Evolutionary conservation across 1,140 invertebrate species (phyloP).

Genomic region (Drosophila takahashii): DNA sequence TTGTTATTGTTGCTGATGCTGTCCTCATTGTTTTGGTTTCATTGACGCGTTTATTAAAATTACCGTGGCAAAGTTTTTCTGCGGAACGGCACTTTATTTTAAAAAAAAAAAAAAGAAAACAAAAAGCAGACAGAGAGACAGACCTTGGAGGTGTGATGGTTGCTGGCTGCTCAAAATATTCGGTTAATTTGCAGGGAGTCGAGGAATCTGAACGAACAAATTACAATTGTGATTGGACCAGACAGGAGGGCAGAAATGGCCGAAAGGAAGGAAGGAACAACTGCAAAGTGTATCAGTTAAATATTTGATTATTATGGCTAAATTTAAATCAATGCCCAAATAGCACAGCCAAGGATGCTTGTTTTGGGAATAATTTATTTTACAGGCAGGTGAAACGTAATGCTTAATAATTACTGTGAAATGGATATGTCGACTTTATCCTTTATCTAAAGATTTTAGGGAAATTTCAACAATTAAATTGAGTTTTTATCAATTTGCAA

Average conservation of each 20-base stretch:
- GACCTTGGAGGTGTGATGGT: neutral
- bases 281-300: constrained; percentile 4
- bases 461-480: too few species aligned
- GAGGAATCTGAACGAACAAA: constrained; percentile 24
- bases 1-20: constrained; percentile 49
- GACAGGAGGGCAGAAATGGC: constrained; percentile 20
- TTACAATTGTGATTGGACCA: constrained; percentile 26
- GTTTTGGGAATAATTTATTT: neutral
- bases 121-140: constrained; percentile 18
- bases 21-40: constrained; percentile 80
- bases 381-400: neutral
- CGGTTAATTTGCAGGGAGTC: neutral
- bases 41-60: constrained; percentile 83
- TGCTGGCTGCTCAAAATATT: constrained; percentile 43
- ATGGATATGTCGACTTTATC: neutral
- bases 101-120: constrained; percentile 9
- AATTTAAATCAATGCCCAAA: constrained; percentile 4
- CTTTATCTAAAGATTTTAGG: too few species aligned
- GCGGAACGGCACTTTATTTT: constrained; percentile 61
- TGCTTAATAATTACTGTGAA: neutral
- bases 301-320: constrained; percentile 30
- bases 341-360: neutral
- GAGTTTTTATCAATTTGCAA: neutral
- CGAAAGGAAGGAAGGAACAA: neutral
- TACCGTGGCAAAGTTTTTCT: constrained; percentile 70